Percentiles rank a stretch among this genome's conserved stretches.
phyloP scores from a whole-genome alignment of 2,797 vertebrate genomes.

The Ficedula albicollis region DNA sequence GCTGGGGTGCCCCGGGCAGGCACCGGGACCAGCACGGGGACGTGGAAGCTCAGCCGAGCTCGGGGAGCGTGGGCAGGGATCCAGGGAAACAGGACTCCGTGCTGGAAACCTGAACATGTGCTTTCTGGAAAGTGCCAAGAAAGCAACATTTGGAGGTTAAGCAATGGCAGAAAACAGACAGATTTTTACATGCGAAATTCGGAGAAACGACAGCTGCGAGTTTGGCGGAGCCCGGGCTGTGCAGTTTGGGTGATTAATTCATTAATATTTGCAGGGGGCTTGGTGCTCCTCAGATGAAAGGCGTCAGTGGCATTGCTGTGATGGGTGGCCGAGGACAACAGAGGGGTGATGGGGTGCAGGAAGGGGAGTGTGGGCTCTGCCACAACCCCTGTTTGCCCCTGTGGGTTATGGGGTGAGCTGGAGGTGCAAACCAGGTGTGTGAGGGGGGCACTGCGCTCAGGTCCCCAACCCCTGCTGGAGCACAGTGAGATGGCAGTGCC shows the following conservation, averaged over 20 bases:
- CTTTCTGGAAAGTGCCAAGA: not conserved
- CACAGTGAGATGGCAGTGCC: not conserved
- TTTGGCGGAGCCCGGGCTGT: not conserved
- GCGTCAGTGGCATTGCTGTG: rapidly evolving
- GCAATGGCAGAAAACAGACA: constrained; percentile 36
- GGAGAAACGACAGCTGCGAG: not conserved
- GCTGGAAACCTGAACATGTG: not conserved
- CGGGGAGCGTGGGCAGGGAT: not conserved
- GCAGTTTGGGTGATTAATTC: not conserved
- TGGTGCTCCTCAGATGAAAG: not conserved
- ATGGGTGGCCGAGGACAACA: rapidly evolving
- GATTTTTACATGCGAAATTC: not conserved
- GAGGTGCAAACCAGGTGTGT: not conserved
- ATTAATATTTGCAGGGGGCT: not conserved
- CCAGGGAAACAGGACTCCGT: not conserved
- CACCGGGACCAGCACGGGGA: not conserved
- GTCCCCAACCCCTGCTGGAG: rapidly evolving
- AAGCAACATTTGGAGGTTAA: constrained; percentile 54
- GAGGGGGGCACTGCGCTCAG: rapidly evolving
- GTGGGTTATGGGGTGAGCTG: not conserved
- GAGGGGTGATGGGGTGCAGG: rapidly evolving
- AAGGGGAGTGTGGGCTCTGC: not conserved
- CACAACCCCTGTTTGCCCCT: rapidly evolving
- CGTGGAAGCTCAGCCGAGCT: rapidly evolving
- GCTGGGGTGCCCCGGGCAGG: not conserved